These are phyloP conservation scores for Leucopsar rothschildi DNA, from an alignment of 2,113 vertebrate species.

Conservation along the genomic window DNA sequence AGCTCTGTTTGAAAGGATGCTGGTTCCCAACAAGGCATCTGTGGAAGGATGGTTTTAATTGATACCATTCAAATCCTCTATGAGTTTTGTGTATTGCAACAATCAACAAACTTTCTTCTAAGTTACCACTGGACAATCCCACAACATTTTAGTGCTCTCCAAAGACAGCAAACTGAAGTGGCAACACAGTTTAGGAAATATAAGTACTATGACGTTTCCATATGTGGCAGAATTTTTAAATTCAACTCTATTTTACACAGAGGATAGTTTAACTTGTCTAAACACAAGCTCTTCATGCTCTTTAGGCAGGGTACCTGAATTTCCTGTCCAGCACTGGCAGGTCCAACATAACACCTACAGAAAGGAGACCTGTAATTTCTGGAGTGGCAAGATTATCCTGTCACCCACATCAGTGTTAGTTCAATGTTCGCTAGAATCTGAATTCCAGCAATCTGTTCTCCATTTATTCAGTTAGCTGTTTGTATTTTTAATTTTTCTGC, in stretches of 20 bases:
- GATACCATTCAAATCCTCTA: background rate
- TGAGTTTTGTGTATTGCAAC: background rate
- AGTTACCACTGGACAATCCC: background rate
- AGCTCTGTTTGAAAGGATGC: background rate
- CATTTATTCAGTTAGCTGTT: background rate
- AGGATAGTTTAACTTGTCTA: background rate
- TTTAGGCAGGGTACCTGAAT: background rate
- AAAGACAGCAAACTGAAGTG: background rate
- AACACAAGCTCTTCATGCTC: background rate
- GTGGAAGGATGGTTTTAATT: background rate
- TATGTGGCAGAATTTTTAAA: background rate
- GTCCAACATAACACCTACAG: background rate
- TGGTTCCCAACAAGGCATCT: background rate
- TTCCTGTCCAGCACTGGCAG: background rate
- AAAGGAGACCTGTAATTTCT: background rate
- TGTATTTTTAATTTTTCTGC: background rate
- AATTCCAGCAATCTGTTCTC: background rate
- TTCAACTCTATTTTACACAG: background rate
- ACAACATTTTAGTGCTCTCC: background rate
- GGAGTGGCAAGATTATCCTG: background rate
- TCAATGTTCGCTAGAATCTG: background rate
- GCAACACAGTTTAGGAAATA: background rate
- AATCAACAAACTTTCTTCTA: background rate
- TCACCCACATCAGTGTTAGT: background rate
- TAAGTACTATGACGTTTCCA: accelerated